Evolutionary conservation across 37 sponge, comb jelly and placozoan species (phyloP).

Genomic region (Aplysina aerophoba): DNA sequence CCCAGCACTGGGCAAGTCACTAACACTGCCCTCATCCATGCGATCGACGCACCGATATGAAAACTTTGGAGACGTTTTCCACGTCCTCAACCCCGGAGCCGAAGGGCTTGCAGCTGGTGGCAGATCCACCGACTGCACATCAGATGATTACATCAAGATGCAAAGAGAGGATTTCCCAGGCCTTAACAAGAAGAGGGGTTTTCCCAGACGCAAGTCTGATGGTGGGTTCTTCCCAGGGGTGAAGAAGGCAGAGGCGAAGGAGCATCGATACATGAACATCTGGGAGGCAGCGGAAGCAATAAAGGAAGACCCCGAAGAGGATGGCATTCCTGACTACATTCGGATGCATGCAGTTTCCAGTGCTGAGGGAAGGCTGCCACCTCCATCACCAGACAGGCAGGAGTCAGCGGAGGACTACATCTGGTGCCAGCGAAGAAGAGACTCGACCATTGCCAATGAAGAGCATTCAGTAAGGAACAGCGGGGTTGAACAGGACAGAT

Average conservation of each 20-base stretch:
- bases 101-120: no score
- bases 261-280: conserved; percentile 21
- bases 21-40: neutral
- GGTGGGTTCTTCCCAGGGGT: no score
- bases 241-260: neutral
- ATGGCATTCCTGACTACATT: conserved; percentile 28
- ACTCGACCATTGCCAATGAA: neutral
- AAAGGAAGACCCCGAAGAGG: neutral
- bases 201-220: no score
- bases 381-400: no score
- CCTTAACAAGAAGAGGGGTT: neutral
- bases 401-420: conserved; percentile 14
- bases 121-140: no score
- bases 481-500: neutral
- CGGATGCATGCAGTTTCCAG: neutral
- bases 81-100: neutral
- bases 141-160: conserved; percentile 32
- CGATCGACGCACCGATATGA: neutral
- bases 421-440: neutral
- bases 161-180: neutral
- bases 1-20: neutral
- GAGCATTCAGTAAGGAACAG: neutral
- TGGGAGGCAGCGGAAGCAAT: no score
- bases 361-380: no score
- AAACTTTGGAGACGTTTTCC: neutral